Conservation (phyloP, 2,113 vertebrate genomes). For the Bungarus multicinctus region DNA sequence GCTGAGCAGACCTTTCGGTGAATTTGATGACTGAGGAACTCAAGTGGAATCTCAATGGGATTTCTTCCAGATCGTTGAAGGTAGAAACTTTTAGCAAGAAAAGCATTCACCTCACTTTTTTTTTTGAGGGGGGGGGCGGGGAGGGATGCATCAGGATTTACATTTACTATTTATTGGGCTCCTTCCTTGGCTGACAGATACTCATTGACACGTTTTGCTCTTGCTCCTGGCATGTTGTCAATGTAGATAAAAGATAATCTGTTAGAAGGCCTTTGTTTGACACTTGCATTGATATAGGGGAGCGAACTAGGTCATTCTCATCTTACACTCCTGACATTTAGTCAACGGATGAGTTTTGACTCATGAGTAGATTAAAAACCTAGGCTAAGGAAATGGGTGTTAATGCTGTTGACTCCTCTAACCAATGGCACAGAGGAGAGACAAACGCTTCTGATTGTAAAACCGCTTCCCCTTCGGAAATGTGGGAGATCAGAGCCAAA, state of each 20-base stretch:
- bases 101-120: neutral
- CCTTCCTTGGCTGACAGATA: neutral
- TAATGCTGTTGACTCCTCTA: neutral
- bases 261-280: neutral
- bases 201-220: neutral
- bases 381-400: neutral
- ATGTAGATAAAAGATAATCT: neutral
- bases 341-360: neutral
- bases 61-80: neutral
- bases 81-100: neutral
- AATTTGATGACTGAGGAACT: neutral
- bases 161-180: neutral
- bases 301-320: neutral
- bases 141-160: neutral
- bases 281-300: neutral
- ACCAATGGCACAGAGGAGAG: neutral
- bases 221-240: neutral
- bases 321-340: neutral
- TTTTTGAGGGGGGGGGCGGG: too few relatives aligned
- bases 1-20: neutral
- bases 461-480: accelerated
- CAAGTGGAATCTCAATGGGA: neutral
- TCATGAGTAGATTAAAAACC: neutral
- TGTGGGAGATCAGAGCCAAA: neutral
- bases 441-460: neutral